Conservation (phyloP, 2,888 invertebrate species). For the Tupiocoris notatus region DNA sequence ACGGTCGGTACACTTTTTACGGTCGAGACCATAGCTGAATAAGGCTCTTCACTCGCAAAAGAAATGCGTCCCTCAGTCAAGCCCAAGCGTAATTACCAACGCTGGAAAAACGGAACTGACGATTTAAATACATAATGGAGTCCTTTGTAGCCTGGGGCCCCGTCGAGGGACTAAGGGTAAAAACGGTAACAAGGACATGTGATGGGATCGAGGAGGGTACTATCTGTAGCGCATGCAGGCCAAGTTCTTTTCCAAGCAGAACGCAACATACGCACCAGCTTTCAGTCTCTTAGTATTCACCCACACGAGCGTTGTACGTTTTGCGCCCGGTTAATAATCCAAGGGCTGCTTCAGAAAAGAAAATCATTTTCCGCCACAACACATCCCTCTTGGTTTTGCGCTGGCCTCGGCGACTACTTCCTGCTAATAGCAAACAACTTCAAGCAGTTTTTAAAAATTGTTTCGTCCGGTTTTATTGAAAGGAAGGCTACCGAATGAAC, state of each 20-base stretch:
- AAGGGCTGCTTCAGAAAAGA: not conserved
- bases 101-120: conserved; percentile 33
- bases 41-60: not conserved
- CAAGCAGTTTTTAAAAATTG: too few relatives aligned
- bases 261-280: not conserved
- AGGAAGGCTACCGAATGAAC: too few relatives aligned
- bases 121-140: conserved; percentile 42
- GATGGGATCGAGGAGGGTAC: not conserved
- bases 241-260: not conserved
- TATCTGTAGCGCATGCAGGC: not conserved
- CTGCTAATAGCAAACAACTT: too few relatives aligned
- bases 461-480: too few relatives aligned
- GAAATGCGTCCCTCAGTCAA: not conserved
- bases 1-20: too few relatives aligned
- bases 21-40: too few relatives aligned
- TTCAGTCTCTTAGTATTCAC: conserved; percentile 30
- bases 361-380: conserved; percentile 16
- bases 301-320: conserved; percentile 13
- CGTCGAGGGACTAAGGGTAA: not conserved
- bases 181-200: not conserved
- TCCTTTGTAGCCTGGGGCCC: conserved; percentile 34
- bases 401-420: too few relatives aligned
- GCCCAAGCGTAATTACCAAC: conserved; percentile 32
- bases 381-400: not conserved
- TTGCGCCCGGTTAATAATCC: conserved; percentile 32